phyloP scores from a whole-genome alignment of 2,797 vertebrate genomes.

The Falco berigora region DNA sequence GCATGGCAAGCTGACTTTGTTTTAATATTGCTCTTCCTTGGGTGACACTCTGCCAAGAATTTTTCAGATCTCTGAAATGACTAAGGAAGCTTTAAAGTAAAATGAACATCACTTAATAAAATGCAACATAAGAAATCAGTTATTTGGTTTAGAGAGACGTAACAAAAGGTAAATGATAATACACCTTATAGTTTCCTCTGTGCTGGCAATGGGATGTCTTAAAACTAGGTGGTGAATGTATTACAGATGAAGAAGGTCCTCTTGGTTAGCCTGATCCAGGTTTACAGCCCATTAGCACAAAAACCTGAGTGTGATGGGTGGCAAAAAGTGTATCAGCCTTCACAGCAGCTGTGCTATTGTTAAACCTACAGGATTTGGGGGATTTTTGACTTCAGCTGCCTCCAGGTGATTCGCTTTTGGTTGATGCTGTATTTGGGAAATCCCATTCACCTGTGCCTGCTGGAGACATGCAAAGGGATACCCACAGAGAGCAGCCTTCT shows the following conservation, averaged over 20 bases:
- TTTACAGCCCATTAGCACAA: neutral
- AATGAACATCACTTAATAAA: neutral
- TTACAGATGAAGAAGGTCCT: neutral
- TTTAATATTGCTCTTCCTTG: neutral
- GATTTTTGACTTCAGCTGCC: neutral
- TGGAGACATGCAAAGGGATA: neutral
- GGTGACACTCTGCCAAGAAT: neutral
- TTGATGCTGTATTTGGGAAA: neutral
- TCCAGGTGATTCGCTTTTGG: neutral
- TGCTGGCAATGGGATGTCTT: neutral
- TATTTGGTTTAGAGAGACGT: neutral
- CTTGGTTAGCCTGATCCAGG: neutral
- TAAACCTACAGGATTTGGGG: neutral
- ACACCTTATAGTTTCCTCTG: neutral
- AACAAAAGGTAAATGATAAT: neutral
- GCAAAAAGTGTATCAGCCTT: neutral
- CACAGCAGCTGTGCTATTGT: neutral
- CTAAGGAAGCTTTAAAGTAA: neutral
- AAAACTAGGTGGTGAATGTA: neutral
- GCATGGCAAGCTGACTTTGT: neutral
- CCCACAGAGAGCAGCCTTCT: neutral
- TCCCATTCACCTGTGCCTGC: neutral
- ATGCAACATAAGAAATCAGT: neutral
- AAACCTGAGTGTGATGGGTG: fast-evolving
- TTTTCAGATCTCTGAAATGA: neutral